These are phyloP conservation scores for Gouania willdenowi DNA, from an alignment of 2,797 vertebrate species.

Conservation along the genomic window DNA sequence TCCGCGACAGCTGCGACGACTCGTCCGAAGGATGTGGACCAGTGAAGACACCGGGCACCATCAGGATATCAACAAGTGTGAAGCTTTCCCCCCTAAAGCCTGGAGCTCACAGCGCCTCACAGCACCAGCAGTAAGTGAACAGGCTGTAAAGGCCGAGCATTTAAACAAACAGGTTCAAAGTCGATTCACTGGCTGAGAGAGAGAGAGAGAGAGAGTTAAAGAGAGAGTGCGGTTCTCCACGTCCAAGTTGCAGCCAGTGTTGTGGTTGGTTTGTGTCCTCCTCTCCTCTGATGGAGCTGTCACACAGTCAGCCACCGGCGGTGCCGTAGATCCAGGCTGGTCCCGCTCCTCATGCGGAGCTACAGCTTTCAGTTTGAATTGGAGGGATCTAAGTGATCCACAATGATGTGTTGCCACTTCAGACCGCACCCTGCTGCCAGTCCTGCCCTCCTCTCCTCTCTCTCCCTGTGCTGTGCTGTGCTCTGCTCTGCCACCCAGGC, in stretches of 20 bases:
- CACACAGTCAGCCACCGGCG: too few relatives aligned
- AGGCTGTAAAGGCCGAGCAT: constrained; percentile 76
- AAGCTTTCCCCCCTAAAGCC: constrained; percentile 50
- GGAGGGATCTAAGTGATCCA: constrained; percentile 85
- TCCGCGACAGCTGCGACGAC: constrained; percentile 72
- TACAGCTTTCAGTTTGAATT: constrained; percentile 71
- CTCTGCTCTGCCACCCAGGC: constrained; percentile 65
- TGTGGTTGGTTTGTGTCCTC: constrained; percentile 57
- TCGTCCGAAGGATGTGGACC: constrained; percentile 51
- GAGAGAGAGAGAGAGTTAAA: constrained; percentile 49
- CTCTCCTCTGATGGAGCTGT: constrained; percentile 23
- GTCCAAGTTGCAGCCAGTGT: constrained; percentile 70
- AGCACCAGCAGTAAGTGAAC: constrained; percentile 57
- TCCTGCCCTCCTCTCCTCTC: constrained; percentile 78
- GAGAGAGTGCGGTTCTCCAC: constrained; percentile 54
- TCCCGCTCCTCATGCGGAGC: constrained; percentile 42
- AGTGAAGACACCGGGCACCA: constrained; percentile 51
- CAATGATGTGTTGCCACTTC: constrained; percentile 84
- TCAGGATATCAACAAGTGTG: constrained; percentile 31
- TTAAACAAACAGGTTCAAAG: constrained; percentile 85
- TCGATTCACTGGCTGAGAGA: constrained; percentile 69
- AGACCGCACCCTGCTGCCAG: constrained; percentile 93
- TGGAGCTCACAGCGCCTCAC: constrained; percentile 45
- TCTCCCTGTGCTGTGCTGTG: constrained; percentile 78
- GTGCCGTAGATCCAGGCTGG: too few relatives aligned